Percentiles rank a stretch among this genome's conserved stretches.
phyloP scores from a whole-genome alignment of 2,888 invertebrate genomes.

The Drosophila siamana region DNA sequence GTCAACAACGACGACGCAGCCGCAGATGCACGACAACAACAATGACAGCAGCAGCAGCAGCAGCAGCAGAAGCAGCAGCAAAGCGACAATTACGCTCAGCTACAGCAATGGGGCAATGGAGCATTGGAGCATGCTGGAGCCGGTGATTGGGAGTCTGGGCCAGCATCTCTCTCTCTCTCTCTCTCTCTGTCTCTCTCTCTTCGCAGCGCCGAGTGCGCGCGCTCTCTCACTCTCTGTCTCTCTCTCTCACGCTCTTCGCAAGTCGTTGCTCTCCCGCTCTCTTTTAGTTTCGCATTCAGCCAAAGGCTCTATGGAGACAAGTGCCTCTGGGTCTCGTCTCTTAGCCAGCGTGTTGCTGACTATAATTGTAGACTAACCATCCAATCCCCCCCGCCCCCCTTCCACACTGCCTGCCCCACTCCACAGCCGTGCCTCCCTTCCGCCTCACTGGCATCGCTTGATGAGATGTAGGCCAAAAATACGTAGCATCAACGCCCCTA shows the following conservation, averaged over 20 bases:
- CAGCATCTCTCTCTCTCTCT: slow-evolving; percentile 18
- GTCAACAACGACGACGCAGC: slow-evolving; percentile 22
- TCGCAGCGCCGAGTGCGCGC: slow-evolving; percentile 1
- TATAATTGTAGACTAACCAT: no score
- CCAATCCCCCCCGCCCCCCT: no score
- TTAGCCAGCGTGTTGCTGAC: slow-evolving; percentile 49
- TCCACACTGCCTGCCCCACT: no score
- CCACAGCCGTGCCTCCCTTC: no score
- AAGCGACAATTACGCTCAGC: slow-evolving; percentile 31
- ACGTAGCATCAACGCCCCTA: slow-evolving; percentile 53
- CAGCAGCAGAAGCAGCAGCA: slow-evolving; percentile 15
- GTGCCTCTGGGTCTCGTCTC: slow-evolving; percentile 28
- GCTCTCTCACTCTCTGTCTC: slow-evolving; percentile 1
- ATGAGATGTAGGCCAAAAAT: slow-evolving; percentile 51
- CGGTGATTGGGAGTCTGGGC: slow-evolving; percentile 35
- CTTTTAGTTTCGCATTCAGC: slow-evolving; percentile 31
- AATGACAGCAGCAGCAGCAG: slow-evolving; percentile 30
- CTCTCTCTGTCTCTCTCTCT: slow-evolving; percentile 13
- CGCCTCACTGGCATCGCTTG: no score
- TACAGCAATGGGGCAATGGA: slow-evolving; percentile 45
- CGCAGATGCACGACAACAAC: slow-evolving; percentile 25
- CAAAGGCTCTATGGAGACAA: slow-evolving; percentile 13
- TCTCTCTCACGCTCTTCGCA: not conserved
- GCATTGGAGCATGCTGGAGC: slow-evolving; percentile 41
- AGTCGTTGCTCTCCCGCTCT: slow-evolving; percentile 5